Conservation (phyloP, 92 coral and sea anemone genomes). For the Epizoanthus stellaris region DNA sequence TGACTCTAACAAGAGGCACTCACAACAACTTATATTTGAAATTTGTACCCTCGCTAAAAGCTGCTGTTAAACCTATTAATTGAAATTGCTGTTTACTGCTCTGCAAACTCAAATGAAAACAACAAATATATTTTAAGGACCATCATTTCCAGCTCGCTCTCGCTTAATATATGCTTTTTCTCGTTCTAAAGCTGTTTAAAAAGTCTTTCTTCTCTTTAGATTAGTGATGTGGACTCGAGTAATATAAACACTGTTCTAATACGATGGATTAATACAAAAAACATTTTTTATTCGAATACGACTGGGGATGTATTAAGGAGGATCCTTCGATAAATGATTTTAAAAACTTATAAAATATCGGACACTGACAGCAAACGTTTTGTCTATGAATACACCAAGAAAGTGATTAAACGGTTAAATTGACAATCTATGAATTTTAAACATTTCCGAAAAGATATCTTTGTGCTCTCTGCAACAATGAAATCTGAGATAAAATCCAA, state of each 20-base stretch:
- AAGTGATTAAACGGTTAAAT: neutral
- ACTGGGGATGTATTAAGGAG: neutral
- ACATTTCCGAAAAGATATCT: slow-evolving; percentile 13
- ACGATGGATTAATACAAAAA: neutral
- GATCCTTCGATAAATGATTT: no score
- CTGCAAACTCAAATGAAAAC: neutral
- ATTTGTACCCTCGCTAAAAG: neutral
- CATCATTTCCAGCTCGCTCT: no score
- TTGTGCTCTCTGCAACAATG: slow-evolving; percentile 16
- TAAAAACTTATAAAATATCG: neutral
- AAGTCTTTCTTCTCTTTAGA: neutral
- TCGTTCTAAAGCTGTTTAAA: neutral
- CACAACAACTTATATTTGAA: neutral
- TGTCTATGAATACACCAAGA: neutral
- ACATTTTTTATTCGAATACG: neutral
- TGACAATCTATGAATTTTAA: neutral
- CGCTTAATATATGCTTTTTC: neutral
- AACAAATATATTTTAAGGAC: no score
- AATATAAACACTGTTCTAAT: neutral
- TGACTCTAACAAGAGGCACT: neutral
- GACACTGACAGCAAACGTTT: neutral
- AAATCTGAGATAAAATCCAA: neutral
- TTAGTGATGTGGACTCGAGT: neutral
- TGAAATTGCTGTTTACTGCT: no score
- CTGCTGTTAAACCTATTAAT: neutral